Evolutionary conservation across 2,797 vertebrate species (phyloP), one percentile per base, ranked within the genome.

Genomic region (Myotis pilosus): DNA sequence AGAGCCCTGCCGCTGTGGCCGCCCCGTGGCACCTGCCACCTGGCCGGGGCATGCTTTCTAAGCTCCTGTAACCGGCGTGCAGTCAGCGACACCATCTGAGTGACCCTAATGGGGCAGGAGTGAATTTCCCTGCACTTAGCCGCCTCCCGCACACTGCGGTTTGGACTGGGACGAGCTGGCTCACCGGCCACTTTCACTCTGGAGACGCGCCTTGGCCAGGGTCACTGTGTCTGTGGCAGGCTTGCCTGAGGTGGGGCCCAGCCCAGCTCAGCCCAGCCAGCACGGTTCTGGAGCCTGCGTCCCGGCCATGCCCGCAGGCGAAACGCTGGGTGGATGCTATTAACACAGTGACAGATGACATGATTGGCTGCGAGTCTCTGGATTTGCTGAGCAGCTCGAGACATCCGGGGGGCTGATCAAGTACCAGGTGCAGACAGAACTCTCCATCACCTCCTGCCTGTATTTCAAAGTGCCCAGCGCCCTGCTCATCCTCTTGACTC

Each of bases 111-210:
- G 7, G 0, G 30, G 57, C 6, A 3, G 5, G 78, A 11, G 62
- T 2, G 0, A 0, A 1, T 23, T 17, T 5, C 11, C 1, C 23
- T 0, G 0, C 30, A 0, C 13, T 13, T 0, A 3, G 6, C 23
- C 0, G 49, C 19, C 44, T 55, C 2, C 5, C 1, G 71, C 5
- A 49, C 38, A 1, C 53, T 49, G 15, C 47, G 7, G 41, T 17
- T 5, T 28, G 84, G 81, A 25, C 8, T 3, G 41, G 5, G 6
- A 23, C 3, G 4, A 2, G 49, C 62, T 20, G 75, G 51, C 2
- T 3, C 1, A 25, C 68, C 0, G 1, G 44, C 11, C 22, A 6
- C 25, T 19, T 19, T 7, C 30, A 41, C 2, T 2, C 44, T 30
- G 23, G 8, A 49, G 36, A 2, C 2, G 0, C 2, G 4, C 23